These are phyloP conservation scores for Ciconia stormi DNA, from an alignment of 2,113 vertebrate genomes.

Conservation along the genomic window DNA sequence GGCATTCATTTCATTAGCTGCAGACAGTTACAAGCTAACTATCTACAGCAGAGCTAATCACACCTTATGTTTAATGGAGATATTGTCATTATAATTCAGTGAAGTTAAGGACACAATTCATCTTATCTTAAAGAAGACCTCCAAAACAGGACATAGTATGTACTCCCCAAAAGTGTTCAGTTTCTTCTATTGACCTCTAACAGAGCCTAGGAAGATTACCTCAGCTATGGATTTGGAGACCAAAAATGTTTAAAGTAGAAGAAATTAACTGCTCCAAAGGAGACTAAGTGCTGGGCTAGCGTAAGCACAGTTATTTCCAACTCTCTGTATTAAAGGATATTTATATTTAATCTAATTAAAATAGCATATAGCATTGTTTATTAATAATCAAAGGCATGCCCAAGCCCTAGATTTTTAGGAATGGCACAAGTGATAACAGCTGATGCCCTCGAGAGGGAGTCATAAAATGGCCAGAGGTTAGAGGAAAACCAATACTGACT, in stretches of 20 bases:
- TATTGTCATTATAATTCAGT: not conserved
- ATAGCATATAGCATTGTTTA: not conserved
- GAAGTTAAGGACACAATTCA: not conserved
- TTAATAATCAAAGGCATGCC: not conserved
- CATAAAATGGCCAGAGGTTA: not conserved
- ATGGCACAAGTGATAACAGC: not conserved
- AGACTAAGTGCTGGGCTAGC: not conserved
- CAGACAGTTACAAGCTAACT: not conserved
- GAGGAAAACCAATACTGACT: not conserved
- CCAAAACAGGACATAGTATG: not conserved
- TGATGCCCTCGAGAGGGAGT: not conserved
- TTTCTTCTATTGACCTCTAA: not conserved
- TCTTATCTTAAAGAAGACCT: not conserved
- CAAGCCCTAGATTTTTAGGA: not conserved
- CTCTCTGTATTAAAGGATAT: not conserved
- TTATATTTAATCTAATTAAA: not conserved
- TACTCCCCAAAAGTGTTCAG: not conserved
- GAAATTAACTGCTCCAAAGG: not conserved
- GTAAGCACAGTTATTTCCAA: not conserved
- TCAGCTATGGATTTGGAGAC: not conserved
- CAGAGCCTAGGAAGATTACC: not conserved
- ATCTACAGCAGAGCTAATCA: not conserved
- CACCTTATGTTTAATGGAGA: not conserved
- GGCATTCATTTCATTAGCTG: not conserved
- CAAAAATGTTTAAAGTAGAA: not conserved